Evolutionary conservation across 2,797 vertebrate species (phyloP).

Genomic region (Chelonia mydas): DNA sequence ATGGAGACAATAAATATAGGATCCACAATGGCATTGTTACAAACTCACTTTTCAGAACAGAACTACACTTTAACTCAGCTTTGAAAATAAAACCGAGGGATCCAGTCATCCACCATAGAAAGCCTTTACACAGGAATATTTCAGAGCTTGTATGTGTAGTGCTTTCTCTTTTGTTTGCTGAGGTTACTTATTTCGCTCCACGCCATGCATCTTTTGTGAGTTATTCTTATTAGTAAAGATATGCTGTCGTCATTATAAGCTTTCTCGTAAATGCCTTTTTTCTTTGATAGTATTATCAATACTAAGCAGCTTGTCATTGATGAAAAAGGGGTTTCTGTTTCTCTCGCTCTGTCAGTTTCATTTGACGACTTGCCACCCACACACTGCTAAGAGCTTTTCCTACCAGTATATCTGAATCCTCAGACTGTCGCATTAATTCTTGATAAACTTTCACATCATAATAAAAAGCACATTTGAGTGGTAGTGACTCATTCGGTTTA

Average conservation of each 20-base stretch:
- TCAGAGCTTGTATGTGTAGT: neutral
- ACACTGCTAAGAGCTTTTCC: conserved; percentile 27
- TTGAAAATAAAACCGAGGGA: neutral
- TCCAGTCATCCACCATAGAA: neutral
- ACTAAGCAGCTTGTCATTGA: conserved; percentile 42
- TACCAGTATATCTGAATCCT: conserved; percentile 42
- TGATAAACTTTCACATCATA: neutral
- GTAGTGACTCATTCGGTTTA: conserved; percentile 31
- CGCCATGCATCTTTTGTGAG: neutral
- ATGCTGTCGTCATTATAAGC: neutral
- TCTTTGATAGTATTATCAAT: conserved; percentile 55
- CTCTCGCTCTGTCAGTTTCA: conserved; percentile 16
- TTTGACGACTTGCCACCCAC: conserved; percentile 43
- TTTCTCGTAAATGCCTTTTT: conserved; percentile 31
- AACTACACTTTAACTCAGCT: neutral
- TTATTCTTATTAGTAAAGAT: conserved; percentile 14
- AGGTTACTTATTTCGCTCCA: neutral
- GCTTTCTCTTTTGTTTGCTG: neutral
- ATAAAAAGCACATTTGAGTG: conserved; percentile 33
- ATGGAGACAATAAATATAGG: neutral
- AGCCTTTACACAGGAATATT: neutral
- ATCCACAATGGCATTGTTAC: neutral
- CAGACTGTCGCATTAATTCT: conserved; percentile 24
- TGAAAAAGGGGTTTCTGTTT: conserved; percentile 22
- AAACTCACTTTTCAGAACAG: neutral